These are phyloP conservation scores for Caenorhabditis sulstoni DNA, from an alignment of 2,888 invertebrate species.

Conservation along the genomic window DNA sequence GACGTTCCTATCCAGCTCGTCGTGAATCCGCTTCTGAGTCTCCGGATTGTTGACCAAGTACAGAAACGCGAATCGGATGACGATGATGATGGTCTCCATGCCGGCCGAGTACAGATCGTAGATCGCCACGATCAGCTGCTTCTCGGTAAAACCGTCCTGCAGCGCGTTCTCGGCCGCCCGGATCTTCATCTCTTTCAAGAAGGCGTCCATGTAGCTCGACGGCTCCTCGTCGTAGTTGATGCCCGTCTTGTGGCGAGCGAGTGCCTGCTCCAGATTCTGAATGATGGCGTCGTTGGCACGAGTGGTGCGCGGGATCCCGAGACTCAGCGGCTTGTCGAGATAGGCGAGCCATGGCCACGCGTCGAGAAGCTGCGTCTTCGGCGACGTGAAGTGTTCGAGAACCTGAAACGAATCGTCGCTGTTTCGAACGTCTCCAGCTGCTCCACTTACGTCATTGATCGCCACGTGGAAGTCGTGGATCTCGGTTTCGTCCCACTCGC, in stretches of 20 bases:
- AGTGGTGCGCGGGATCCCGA: constrained; percentile 58
- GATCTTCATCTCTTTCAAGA: constrained; percentile 62
- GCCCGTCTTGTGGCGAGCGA: constrained; percentile 58
- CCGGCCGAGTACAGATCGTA: constrained; percentile 67
- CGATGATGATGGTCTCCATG: constrained; percentile 68
- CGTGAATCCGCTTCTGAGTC: constrained; percentile 60
- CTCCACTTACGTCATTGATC: constrained; percentile 50
- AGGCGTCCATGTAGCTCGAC: constrained; percentile 66
- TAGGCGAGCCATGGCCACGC: constrained; percentile 62
- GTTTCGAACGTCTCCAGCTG: too few species aligned
- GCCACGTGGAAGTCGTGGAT: constrained; percentile 64
- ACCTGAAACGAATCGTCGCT: too few species aligned
- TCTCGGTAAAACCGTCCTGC: constrained; percentile 66
- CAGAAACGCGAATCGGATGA: constrained; percentile 62
- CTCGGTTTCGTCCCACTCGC: constrained; percentile 61
- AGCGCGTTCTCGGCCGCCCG: constrained; percentile 52
- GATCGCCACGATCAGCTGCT: constrained; percentile 64
- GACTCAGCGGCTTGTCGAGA: constrained; percentile 58
- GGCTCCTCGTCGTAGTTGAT: constrained; percentile 66
- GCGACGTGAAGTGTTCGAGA: constrained; percentile 63
- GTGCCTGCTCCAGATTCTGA: constrained; percentile 52
- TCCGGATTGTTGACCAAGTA: constrained; percentile 62
- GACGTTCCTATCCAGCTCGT: constrained; percentile 62
- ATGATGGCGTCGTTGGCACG: constrained; percentile 62
- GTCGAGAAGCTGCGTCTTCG: constrained; percentile 64